phyloP scores from a whole-genome alignment of 2,888 invertebrate species.

The Petrophora chlorosata region DNA sequence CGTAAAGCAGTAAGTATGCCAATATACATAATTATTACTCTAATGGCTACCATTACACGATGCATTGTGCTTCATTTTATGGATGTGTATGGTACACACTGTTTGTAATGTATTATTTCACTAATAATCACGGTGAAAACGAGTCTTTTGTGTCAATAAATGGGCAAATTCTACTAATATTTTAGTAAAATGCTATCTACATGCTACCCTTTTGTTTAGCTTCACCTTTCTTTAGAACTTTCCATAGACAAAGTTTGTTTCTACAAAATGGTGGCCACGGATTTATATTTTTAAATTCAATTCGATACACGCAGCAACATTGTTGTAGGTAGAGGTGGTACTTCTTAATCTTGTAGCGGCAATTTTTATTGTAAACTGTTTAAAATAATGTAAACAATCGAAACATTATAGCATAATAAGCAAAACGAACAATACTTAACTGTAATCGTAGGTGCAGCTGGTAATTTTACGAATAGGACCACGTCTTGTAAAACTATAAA shows the following conservation, averaged over 20 bases:
- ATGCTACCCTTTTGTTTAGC: slow-evolving; percentile 83
- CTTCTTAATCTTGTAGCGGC: too few relatives aligned
- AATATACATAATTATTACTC: slow-evolving; percentile 82
- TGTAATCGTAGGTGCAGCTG: too few relatives aligned
- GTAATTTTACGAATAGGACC: too few relatives aligned
- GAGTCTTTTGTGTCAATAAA: slow-evolving; percentile 54
- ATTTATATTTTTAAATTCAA: slow-evolving; percentile 52
- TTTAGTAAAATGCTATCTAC: slow-evolving; percentile 77
- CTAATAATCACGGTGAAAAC: slow-evolving; percentile 51
- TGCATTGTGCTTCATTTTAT: slow-evolving; percentile 76
- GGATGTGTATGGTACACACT: slow-evolving; percentile 54
- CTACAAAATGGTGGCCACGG: slow-evolving; percentile 81
- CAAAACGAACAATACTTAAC: too few relatives aligned
- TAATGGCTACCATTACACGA: slow-evolving; percentile 84
- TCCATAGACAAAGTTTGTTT: slow-evolving; percentile 71
- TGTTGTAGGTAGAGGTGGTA: too few relatives aligned
- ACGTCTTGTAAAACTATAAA: too few relatives aligned
- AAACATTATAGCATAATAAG: too few relatives aligned
- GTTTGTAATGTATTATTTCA: slow-evolving; percentile 52
- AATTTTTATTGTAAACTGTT: too few relatives aligned
- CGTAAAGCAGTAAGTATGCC: slow-evolving; percentile 77
- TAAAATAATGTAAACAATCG: too few relatives aligned
- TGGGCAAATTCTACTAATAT: slow-evolving; percentile 60
- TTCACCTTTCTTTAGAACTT: slow-evolving; percentile 80
- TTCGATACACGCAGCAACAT: slow-evolving; percentile 44